Conservation (phyloP, 37 sponge, comb jelly and placozoan genomes). For the Cliona cf. orientalis region DNA sequence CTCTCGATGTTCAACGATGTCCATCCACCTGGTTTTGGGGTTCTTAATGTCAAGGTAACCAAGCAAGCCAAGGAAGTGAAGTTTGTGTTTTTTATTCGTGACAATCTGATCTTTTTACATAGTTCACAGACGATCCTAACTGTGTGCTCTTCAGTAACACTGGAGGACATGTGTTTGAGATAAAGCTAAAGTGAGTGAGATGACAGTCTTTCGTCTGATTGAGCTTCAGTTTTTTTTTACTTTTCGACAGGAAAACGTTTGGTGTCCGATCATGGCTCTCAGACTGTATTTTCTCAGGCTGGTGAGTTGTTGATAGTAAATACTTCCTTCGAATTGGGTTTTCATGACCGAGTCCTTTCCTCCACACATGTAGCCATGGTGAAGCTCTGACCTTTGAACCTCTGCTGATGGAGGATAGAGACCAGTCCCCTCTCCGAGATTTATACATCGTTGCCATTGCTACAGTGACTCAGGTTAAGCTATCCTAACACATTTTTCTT, state of each 20-base stretch:
- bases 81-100: neutral
- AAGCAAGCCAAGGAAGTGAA: neutral
- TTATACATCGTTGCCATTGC: conserved; percentile 60
- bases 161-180: conserved; percentile 62
- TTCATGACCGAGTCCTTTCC: neutral
- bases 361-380: conserved; percentile 69
- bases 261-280: conserved; percentile 58
- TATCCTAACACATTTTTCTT: neutral
- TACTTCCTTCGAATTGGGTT: neutral
- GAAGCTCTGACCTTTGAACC: conserved; percentile 84
- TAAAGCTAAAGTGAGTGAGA: conserved; percentile 52
- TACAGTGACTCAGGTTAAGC: conserved; percentile 68
- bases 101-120: neutral
- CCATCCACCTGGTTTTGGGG: conserved; percentile 74
- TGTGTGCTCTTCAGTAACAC: conserved; percentile 68
- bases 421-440: conserved; percentile 38
- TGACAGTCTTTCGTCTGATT: neutral
- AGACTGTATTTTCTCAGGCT: conserved; percentile 84
- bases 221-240: neutral
- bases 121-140: conserved; percentile 77
- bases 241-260: conserved; percentile 26
- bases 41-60: conserved; percentile 72
- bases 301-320: conserved; percentile 37
- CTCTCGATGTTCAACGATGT: conserved; percentile 64
- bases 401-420: conserved; percentile 45